phyloP scores from a whole-genome alignment of 2,113 vertebrate genomes.

The Irena cyanogastra region DNA sequence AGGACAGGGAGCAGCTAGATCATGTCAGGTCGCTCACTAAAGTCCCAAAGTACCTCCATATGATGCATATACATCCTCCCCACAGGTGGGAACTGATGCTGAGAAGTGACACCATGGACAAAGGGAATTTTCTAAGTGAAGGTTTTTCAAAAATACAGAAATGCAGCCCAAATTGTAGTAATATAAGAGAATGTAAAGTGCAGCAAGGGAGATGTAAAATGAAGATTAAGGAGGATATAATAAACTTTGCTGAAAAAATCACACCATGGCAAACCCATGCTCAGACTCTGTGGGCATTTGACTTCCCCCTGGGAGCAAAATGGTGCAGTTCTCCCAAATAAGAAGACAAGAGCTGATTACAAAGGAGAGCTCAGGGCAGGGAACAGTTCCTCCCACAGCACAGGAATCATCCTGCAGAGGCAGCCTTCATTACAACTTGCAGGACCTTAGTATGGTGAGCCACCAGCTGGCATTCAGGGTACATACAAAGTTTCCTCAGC shows the following conservation, averaged over 20 bases:
- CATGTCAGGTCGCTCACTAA: neutral
- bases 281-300: neutral
- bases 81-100: neutral
- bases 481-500: neutral
- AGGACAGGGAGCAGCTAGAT: neutral
- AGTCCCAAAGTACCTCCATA: neutral
- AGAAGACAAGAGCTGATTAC: neutral
- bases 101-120: neutral
- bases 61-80: neutral
- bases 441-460: neutral
- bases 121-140: neutral
- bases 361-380: neutral
- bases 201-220: conserved; percentile 54
- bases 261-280: neutral
- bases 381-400: neutral
- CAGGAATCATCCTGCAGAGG: neutral
- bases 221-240: conserved; percentile 57
- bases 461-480: neutral
- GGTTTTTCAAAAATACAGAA: conserved; percentile 34
- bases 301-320: neutral
- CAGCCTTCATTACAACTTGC: neutral
- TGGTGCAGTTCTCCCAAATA: neutral
- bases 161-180: conserved; percentile 42
- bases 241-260: conserved; percentile 40
- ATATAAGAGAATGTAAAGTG: conserved; percentile 56